These are phyloP conservation scores for Zoanthus gigantus DNA, from an alignment of 92 coral and sea anemone genomes.

Conservation along the genomic window DNA sequence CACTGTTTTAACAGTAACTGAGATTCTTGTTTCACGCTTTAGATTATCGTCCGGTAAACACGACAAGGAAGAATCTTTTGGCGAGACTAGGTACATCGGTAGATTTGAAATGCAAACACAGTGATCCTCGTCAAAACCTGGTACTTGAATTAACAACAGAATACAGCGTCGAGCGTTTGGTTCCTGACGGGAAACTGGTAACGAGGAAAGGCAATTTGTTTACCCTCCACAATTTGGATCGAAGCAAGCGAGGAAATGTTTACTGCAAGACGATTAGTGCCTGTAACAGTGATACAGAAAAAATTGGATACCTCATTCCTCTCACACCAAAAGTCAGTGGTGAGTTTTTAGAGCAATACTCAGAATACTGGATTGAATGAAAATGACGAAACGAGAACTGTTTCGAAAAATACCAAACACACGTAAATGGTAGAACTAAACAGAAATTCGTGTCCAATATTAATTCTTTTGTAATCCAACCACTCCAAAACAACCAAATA, in stretches of 20 bases:
- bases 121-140: constrained; percentile 26
- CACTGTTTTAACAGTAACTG: neutral
- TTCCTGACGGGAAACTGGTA: constrained; percentile 28
- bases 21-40: neutral
- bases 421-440: too few relatives aligned
- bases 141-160: constrained; percentile 24
- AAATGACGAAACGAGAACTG: too few relatives aligned
- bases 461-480: too few relatives aligned
- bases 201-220: constrained; percentile 33
- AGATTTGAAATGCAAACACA: constrained; percentile 25
- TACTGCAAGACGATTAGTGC: constrained; percentile 29
- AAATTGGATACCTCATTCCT: constrained; percentile 43
- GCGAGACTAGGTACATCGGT: constrained; percentile 41
- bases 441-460: too few relatives aligned
- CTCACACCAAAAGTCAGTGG: constrained; percentile 8
- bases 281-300: constrained; percentile 30
- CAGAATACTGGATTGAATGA: too few relatives aligned
- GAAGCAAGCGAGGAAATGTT: constrained; percentile 43
- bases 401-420: too few relatives aligned
- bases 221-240: constrained; percentile 15
- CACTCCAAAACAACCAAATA: too few relatives aligned
- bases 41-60: constrained; percentile 33
- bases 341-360: neutral
- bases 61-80: constrained; percentile 26
- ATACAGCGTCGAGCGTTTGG: constrained; percentile 21